Evolutionary conservation across 2,113 vertebrate species (phyloP), one percentile per base, ranked within the genome.

Genomic region (Mesoclemmys tuberculata): DNA sequence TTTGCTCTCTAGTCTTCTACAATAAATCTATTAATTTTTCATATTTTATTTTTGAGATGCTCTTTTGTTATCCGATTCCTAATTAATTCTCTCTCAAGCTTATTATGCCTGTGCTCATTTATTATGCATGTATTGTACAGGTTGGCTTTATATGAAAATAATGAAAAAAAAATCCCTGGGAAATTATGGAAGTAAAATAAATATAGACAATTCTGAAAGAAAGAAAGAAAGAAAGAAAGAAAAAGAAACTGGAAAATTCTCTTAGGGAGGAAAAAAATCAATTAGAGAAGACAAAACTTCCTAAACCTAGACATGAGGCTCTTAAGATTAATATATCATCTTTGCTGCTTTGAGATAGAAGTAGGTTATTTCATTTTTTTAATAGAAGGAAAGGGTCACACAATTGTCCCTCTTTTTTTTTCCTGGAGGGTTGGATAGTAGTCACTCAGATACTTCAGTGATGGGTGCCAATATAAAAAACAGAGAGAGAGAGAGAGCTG

Each of bases 21-120:
- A 96, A 97, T 96, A 94, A 97, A 27, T n/a, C 80, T 84, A 98
- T 98, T 97, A 98, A 96, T 96, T 97, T 97, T 97, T 98, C 92
- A 97, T 97, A 91, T 88, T 96, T 93, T 97, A 94, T 97, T 98
- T 97, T 93, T 49, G 89, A 94, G 86, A 94, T 95, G 97, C 96
- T 96, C 92, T 93, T 97, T 97, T 97, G 94, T 97, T 96, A 95
- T 94, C 95, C 92, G 85, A 87, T 27, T 75, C 68, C 64, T 97
- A 97, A 97, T 96, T 96, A 97, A 97, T 97, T 97, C 96, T 97
- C 94, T 97, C 97, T 97, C 94, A 97, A 97, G 93, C 93, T 96
- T 92, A 90, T 94, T 90, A 83, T 95, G 95, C 94, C 96, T 92
- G 87, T 92, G 94, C 93, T 96, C 96, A 97, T 97, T 96, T 96